phyloP scores from a whole-genome alignment of 1,140 invertebrate species.

The Lordiphosa collinella region DNA sequence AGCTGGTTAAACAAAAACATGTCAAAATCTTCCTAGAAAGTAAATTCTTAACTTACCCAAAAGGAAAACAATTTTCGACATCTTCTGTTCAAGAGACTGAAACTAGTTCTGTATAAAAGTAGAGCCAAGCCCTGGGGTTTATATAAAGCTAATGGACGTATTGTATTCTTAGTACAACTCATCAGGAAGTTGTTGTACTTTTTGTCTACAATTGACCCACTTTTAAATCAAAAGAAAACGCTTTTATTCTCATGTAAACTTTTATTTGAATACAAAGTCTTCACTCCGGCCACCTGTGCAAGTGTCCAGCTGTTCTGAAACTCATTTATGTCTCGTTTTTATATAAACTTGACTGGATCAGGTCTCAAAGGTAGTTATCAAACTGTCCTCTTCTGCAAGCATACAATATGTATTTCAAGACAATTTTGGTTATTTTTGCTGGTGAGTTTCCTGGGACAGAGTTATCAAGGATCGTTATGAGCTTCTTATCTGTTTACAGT shows the following conservation, averaged over 20 bases:
- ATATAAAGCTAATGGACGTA: slow-evolving; percentile 20
- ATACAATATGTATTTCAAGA: slow-evolving; percentile 1
- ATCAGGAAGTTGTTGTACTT: slow-evolving; percentile 21
- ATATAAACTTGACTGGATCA: slow-evolving; percentile 5
- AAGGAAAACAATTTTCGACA: slow-evolving; percentile 36
- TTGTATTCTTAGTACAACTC: not conserved
- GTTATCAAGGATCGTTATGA: slow-evolving; percentile 1
- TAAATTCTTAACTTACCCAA: slow-evolving; percentile 39
- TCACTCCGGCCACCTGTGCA: not conserved
- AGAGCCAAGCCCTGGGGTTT: slow-evolving; percentile 6
- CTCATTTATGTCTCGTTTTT: slow-evolving; percentile 1
- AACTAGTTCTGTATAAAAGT: slow-evolving; percentile 11
- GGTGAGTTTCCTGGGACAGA: not conserved
- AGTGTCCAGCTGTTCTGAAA: not conserved
- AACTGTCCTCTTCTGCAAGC: not conserved
- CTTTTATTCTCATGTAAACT: not conserved
- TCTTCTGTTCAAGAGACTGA: slow-evolving; percentile 17
- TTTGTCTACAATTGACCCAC: not conserved
- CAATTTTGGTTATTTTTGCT: not conserved
- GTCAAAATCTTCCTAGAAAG: too few relatives aligned
- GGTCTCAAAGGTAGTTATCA: slow-evolving; percentile 4
- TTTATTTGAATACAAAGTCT: not conserved
- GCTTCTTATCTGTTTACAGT: not conserved
- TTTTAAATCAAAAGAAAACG: not conserved
- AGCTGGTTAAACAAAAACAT: too few relatives aligned